Percentiles rank a stretch among this genome's conserved stretches.
Evolutionary conservation across 2,888 invertebrate genomes (phyloP).

Genomic region (Polymixis flavicincta): DNA sequence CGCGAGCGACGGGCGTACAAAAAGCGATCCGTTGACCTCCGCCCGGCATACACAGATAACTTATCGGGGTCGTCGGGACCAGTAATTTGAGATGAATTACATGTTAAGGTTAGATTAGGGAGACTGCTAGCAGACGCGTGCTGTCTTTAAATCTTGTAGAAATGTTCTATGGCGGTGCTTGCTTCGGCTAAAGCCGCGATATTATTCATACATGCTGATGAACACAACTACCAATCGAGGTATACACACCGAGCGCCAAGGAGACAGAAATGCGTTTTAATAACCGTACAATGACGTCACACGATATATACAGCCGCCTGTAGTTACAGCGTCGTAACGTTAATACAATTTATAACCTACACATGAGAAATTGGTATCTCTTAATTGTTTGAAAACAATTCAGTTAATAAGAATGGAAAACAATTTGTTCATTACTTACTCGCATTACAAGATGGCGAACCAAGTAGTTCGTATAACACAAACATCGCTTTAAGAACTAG

Average conservation of each 20-base stretch:
- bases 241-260: background rate
- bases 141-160: slow-evolving; percentile 6
- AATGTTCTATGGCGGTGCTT: background rate
- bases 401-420: background rate
- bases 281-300: slow-evolving; percentile 6
- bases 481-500: slow-evolving; percentile 40
- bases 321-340: background rate
- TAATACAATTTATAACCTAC: background rate
- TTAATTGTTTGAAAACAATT: background rate
- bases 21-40: slow-evolving; percentile 65
- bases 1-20: slow-evolving; percentile 58
- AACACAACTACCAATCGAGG: background rate
- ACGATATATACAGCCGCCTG: background rate
- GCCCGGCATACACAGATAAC: slow-evolving; percentile 58
- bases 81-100: slow-evolving; percentile 61
- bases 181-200: background rate
- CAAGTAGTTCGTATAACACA: slow-evolving; percentile 21
- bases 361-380: background rate
- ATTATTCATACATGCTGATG: slow-evolving; percentile 11
- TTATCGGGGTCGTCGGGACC: slow-evolving; percentile 50
- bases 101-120: slow-evolving; percentile 37
- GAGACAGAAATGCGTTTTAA: slow-evolving; percentile 15
- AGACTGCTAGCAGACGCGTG: slow-evolving; percentile 4
- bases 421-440: slow-evolving; percentile 6
- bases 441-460: slow-evolving; percentile 4